phyloP scores from a whole-genome alignment of 2,797 vertebrate genomes.

The Bradypus variegatus region DNA sequence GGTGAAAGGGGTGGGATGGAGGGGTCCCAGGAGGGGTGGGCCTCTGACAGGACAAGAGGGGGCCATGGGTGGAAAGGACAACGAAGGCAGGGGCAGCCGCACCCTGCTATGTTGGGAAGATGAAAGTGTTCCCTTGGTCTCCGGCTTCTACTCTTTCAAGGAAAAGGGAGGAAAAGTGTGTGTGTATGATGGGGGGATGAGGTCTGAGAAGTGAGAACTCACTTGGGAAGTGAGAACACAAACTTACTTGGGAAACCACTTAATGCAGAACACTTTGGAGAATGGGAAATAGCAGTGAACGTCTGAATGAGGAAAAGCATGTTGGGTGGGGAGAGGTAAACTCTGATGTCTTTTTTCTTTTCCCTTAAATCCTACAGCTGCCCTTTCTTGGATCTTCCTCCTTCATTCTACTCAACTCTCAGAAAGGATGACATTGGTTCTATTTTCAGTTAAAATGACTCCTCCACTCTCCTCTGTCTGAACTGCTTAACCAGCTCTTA shows the following conservation, averaged over 20 bases:
- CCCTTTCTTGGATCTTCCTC: not conserved
- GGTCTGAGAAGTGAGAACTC: not conserved
- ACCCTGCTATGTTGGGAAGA: not conserved
- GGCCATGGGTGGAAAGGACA: not conserved
- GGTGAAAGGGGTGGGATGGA: not conserved
- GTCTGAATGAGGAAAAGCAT: not conserved
- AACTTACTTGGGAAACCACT: not conserved
- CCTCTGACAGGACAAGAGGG: not conserved
- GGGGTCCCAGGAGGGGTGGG: not conserved
- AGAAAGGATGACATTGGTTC: conserved; percentile 26
- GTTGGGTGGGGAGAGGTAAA: not conserved
- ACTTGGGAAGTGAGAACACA: not conserved
- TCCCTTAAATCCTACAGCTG: not conserved
- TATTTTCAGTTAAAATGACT: conserved; percentile 40
- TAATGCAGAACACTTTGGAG: not conserved
- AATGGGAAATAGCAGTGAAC: not conserved
- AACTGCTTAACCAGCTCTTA: conserved; percentile 14
- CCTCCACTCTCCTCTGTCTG: conserved; percentile 23
- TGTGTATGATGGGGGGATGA: fast-evolving
- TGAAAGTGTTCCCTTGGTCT: not conserved
- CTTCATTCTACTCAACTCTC: not conserved
- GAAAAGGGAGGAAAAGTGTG: not conserved
- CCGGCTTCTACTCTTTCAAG: not conserved
- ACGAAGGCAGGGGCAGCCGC: not conserved
- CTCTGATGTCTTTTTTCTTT: not conserved